Evolutionary conservation across 2,797 vertebrate species (phyloP).

Genomic region (Cuculus canorus): DNA sequence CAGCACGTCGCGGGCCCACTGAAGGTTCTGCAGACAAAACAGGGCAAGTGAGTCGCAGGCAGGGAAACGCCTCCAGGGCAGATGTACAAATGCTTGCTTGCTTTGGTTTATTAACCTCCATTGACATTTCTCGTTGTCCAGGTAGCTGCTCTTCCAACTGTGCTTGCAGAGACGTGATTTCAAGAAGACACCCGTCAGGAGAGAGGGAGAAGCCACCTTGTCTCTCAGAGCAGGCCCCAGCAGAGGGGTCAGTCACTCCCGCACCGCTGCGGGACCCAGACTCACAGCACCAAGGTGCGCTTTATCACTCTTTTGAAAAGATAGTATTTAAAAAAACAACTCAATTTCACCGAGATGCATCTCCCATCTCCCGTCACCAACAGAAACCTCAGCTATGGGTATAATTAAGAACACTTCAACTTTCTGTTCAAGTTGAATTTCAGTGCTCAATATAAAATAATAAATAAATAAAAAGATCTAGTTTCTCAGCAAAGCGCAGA

Average conservation of each 20-base stretch:
- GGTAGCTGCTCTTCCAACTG: not conserved
- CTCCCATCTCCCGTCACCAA: not conserved
- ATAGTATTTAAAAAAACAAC: too few relatives aligned
- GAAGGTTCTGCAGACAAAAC: slow-evolving; percentile 89
- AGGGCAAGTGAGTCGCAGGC: slow-evolving; percentile 53
- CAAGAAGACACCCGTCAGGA: not conserved
- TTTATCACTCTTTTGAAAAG: not conserved
- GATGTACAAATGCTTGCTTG: not conserved
- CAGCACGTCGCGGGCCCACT: slow-evolving; percentile 98
- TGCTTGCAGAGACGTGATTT: not conserved
- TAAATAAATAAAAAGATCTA: not conserved
- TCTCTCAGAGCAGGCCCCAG: not conserved
- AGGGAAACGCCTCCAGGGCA: not conserved
- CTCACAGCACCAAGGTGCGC: not conserved
- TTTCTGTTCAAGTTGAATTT: not conserved
- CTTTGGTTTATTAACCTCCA: not conserved
- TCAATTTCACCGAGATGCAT: not conserved
- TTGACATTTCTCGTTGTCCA: not conserved
- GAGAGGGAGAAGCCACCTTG: not conserved
- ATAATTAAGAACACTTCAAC: not conserved
- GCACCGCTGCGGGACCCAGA: not conserved
- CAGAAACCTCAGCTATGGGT: not conserved
- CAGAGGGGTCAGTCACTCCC: not conserved
- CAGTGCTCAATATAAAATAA: not conserved
- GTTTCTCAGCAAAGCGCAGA: not conserved